Base-by-base conservation (phyloP, 35 echinoderm and acorn worm genomes). In the Heliocidaris tuberculata region DNA sequence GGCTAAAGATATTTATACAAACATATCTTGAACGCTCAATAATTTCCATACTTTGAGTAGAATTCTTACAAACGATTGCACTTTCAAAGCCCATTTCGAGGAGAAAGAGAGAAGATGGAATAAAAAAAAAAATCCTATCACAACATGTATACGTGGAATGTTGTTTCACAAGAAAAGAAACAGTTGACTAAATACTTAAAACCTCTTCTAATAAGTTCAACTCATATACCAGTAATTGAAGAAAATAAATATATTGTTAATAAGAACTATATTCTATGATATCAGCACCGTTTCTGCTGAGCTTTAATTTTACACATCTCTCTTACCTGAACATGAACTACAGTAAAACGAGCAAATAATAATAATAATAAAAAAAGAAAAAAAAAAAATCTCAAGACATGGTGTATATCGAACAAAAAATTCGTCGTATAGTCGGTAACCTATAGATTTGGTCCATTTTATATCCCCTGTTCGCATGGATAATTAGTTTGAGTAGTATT, bases 1-100 rank as follows among this genome's bases (percentile, higher is more conserved):
- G 87, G 47, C 87, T 32, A 89, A 48, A 89, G 47, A 89, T 89
- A 48, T 35, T 47, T 35, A 89, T 48, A 89, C 31, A 47, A 47
- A 89, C 87, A 89, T 47, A 89, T 89, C 15, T 11, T 32, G 47
- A 89, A 89, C 87, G 6, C 19, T 89, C 87, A 89, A 85, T 89
- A 89, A 32, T 32, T 32, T 10, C 35, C 47, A 89, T 89, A 89
- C 87, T 89, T 89, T 89, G 87, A 89, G 87, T 89, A 89, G 87
- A 47, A 78, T 78, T 47, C 31, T 32, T 89, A 48, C 16, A 19
- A 89, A 47, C 19, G 87, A 89, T 89, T 89, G 87, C 87, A 89
- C 87, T 89, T 89, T 47, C 31, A 89, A 89, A 78, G 65, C 65
- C 17, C 65, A 78, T 78, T 78, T 29, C 52, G 27, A 78, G 65